phyloP scores from a whole-genome alignment of 2,113 vertebrate genomes.

The Noturus placidus region DNA sequence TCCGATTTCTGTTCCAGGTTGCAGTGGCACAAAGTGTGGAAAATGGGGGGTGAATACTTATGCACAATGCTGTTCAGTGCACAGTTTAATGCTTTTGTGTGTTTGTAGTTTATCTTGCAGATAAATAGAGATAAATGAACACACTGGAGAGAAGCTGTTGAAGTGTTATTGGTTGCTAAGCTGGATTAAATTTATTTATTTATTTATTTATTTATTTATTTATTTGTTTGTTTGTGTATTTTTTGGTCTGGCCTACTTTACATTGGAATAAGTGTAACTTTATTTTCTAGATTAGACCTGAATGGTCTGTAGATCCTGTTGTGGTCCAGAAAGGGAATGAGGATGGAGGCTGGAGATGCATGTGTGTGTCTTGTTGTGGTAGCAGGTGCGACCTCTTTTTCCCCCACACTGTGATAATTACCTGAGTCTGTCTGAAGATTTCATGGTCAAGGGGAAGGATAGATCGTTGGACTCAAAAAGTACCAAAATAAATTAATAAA shows the following conservation, averaged over 20 bases:
- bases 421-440: constrained; percentile 7
- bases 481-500: neutral
- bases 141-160: neutral
- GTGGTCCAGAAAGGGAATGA: neutral
- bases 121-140: neutral
- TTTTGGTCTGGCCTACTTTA: neutral
- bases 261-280: neutral
- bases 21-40: neutral
- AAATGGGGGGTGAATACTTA: neutral
- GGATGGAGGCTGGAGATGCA: neutral
- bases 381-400: constrained; percentile 49
- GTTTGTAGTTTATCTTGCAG: neutral
- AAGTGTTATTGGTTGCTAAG: neutral
- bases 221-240: no score
- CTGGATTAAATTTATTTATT: neutral
- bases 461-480: neutral
- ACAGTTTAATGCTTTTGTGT: neutral
- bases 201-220: no score
- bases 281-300: neutral
- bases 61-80: neutral
- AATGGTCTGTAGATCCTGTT: neutral
- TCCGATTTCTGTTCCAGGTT: neutral
- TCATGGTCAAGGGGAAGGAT: neutral
- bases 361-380: neutral
- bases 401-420: constrained; percentile 47